Percentiles rank a stretch among this genome's conserved stretches.
These are phyloP conservation scores for Malacoraja senta DNA, from an alignment of 2,797 vertebrate genomes.

Conservation along the genomic window DNA sequence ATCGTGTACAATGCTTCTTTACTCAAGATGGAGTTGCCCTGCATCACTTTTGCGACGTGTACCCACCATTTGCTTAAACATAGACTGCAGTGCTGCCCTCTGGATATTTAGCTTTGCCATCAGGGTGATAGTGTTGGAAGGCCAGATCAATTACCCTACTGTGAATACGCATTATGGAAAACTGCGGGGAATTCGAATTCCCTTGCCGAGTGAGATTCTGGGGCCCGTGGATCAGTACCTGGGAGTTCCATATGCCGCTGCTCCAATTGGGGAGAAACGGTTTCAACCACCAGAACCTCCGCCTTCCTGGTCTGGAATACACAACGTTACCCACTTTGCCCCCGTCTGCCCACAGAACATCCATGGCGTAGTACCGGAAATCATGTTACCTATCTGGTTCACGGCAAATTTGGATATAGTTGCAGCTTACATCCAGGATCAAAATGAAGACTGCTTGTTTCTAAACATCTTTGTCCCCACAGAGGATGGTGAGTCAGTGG, in stretches of 20 bases:
- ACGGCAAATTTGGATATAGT: constrained; percentile 98
- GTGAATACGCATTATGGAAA: constrained; percentile 98
- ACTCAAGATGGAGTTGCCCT: constrained; percentile 23
- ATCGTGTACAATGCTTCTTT: constrained; percentile 30
- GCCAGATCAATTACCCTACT: constrained; percentile 83
- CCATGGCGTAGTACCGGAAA: constrained; percentile 95
- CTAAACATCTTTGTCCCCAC: constrained; percentile 98
- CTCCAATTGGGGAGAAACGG: constrained; percentile 84
- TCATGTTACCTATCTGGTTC: constrained; percentile 99
- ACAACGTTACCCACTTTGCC: constrained; percentile 94
- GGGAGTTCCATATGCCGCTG: constrained; percentile 87
- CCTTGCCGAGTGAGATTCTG: constrained; percentile 90
- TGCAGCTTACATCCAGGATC: constrained; percentile 95
- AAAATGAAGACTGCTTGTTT: constrained; percentile 96
- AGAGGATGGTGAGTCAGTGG: constrained; percentile 97
- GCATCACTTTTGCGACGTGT: background rate
- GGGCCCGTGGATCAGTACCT: constrained; percentile 96
- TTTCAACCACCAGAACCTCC: constrained; percentile 94
- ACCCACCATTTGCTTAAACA: background rate
- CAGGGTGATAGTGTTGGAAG: constrained; percentile 58
- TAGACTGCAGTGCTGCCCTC: constrained; percentile 51
- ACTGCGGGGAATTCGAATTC: constrained; percentile 82
- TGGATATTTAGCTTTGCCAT: constrained; percentile 81
- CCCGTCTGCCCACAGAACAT: constrained; percentile 99
- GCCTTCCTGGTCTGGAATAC: constrained; percentile 93